These are phyloP conservation scores for Drosophila busckii DNA, from an alignment of 1,140 invertebrate species.

Conservation along the genomic window DNA sequence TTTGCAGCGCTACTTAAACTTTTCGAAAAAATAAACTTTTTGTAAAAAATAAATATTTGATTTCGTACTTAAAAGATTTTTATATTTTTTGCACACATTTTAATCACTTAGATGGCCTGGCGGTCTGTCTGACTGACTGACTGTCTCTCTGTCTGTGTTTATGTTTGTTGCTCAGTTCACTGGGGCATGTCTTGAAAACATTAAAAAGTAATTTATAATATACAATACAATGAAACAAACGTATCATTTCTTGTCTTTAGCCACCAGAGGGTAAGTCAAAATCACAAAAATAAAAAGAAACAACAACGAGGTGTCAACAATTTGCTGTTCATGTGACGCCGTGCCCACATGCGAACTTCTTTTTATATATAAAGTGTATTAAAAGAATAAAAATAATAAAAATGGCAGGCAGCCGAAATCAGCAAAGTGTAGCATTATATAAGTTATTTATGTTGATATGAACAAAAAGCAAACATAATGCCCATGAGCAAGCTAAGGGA, in stretches of 20 bases:
- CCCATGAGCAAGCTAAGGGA: slow-evolving; percentile 35
- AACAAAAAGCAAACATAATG: slow-evolving; percentile 65
- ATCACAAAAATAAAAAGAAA: slow-evolving; percentile 23
- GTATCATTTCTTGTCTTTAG: slow-evolving; percentile 29
- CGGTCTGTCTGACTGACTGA: too few species aligned
- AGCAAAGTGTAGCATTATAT: slow-evolving; percentile 59
- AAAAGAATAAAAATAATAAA: slow-evolving; percentile 31
- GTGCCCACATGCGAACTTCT: neutral
- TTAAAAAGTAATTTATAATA: slow-evolving; percentile 39
- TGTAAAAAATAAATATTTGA: neutral
- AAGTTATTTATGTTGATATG: slow-evolving; percentile 66
- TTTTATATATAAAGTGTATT: slow-evolving; percentile 48
- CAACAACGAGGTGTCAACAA: slow-evolving; percentile 34
- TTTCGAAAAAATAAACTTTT: too few species aligned
- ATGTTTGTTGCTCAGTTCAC: slow-evolving; percentile 12
- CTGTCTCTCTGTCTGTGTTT: neutral
- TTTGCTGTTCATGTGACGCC: slow-evolving; percentile 26
- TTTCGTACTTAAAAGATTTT: neutral
- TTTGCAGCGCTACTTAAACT: too few species aligned
- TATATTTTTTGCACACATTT: slow-evolving; percentile 1
- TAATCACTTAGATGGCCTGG: slow-evolving; percentile 17
- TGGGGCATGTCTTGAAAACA: slow-evolving; percentile 25
- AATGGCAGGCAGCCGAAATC: slow-evolving; percentile 19
- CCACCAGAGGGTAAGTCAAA: slow-evolving; percentile 30
- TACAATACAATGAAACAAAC: slow-evolving; percentile 26